These are phyloP conservation scores for Crocallis elinguaria DNA, from an alignment of 2,888 invertebrate genomes.

Conservation along the genomic window DNA sequence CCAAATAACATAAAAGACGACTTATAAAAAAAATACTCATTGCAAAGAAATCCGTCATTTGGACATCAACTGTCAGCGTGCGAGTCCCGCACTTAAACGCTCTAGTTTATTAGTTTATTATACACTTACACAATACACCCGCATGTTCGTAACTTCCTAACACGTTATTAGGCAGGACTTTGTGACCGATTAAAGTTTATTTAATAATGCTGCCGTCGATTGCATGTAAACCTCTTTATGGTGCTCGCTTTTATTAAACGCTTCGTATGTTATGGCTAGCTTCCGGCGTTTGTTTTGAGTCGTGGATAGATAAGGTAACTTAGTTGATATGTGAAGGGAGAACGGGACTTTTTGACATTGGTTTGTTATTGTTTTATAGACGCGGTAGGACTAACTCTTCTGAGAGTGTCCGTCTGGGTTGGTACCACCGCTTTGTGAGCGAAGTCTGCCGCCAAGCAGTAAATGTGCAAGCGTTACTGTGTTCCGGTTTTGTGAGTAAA, in stretches of 20 bases:
- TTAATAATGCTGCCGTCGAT: constrained; percentile 34
- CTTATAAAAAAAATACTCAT: too few species aligned
- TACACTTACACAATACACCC: constrained; percentile 14
- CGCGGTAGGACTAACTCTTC: too few species aligned
- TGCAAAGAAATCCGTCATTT: too few species aligned
- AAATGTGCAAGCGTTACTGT: too few species aligned
- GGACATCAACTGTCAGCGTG: too few species aligned
- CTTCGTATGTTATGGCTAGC: constrained; percentile 57
- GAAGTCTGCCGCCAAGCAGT: too few species aligned
- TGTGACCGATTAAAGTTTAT: constrained; percentile 29
- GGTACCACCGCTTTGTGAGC: too few species aligned
- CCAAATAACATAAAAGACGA: too few species aligned
- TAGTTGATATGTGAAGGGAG: constrained; percentile 2
- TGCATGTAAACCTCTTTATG: constrained; percentile 35
- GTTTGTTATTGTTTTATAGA: background rate
- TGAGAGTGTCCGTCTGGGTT: too few species aligned
- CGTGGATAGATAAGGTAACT: constrained; percentile 14
- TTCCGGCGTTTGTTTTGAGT: constrained; percentile 65
- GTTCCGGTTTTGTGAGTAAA: too few species aligned
- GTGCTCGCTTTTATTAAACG: constrained; percentile 52
- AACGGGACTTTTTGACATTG: constrained; percentile 3
- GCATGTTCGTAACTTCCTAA: constrained; percentile 28
- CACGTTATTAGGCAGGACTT: constrained; percentile 29
- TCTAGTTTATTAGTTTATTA: too few species aligned
- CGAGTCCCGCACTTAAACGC: too few species aligned